phyloP scores from a whole-genome alignment of 2,113 vertebrate species.

The Poeciliopsis prolifica region DNA sequence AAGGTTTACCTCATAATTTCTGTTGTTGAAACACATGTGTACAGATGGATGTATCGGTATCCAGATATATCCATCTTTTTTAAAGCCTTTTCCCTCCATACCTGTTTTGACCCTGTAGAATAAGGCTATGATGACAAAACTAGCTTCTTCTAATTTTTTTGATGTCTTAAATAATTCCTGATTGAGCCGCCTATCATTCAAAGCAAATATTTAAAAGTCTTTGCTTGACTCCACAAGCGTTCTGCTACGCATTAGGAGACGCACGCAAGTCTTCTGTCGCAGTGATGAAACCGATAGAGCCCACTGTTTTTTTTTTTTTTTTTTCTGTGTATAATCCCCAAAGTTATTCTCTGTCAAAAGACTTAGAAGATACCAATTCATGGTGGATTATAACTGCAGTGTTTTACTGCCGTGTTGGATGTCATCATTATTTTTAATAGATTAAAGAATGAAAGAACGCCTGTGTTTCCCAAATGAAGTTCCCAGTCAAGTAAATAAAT shows the following conservation, averaged over 20 bases:
- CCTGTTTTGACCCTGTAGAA: constrained; percentile 25
- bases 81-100: background rate
- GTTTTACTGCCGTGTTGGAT: constrained; percentile 35
- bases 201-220: constrained; percentile 60
- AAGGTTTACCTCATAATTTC: background rate
- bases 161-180: constrained; percentile 35
- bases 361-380: constrained; percentile 58
- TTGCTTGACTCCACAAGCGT: constrained; percentile 35
- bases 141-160: constrained; percentile 12
- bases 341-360: constrained; percentile 33
- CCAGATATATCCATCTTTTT: background rate
- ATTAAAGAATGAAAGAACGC: constrained; percentile 39
- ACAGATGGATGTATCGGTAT: too few relatives aligned
- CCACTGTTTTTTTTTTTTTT: constrained; percentile 7
- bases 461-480: constrained; percentile 27
- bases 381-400: constrained; percentile 58
- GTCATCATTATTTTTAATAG: constrained; percentile 22
- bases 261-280: constrained; percentile 23
- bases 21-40: background rate
- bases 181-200: constrained; percentile 15
- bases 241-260: constrained; percentile 40
- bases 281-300: constrained; percentile 62
- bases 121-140: background rate
- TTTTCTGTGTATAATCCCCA: constrained; percentile 53
- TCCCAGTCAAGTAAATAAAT: constrained; percentile 36